These are phyloP conservation scores for Ypsolopha scabrella DNA, from an alignment of 2,888 invertebrate genomes.

Conservation along the genomic window DNA sequence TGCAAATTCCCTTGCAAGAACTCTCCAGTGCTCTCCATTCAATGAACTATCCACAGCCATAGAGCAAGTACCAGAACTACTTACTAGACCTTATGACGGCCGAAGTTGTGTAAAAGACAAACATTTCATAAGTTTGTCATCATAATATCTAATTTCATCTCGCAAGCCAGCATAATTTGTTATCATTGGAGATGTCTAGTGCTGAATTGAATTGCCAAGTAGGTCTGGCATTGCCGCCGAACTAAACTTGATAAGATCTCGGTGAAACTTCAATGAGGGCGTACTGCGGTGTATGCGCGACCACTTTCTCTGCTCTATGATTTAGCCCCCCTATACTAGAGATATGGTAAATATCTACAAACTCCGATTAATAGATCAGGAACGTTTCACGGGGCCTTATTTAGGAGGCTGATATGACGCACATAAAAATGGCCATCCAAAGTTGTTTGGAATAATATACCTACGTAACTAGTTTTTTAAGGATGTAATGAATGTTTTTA, in stretches of 20 bases:
- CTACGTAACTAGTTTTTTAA: too few relatives aligned
- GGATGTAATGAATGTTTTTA: too few relatives aligned
- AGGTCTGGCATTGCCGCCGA: conserved; percentile 33
- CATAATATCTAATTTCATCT: conserved; percentile 24
- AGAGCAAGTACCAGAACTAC: too few relatives aligned
- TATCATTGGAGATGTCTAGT: conserved; percentile 21
- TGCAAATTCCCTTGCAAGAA: conserved; percentile 23
- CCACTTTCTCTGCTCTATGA: conserved; percentile 44
- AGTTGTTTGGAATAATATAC: too few relatives aligned
- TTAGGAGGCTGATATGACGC: conserved; percentile 1
- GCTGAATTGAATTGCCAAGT: conserved; percentile 41
- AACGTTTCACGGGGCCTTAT: conserved; percentile 3
- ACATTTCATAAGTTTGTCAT: conserved; percentile 4
- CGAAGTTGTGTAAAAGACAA: not conserved
- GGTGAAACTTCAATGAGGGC: conserved; percentile 47
- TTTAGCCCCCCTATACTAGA: conserved; percentile 22
- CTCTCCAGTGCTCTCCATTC: not conserved
- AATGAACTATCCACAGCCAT: not conserved
- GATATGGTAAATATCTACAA: conserved; percentile 7
- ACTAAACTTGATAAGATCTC: conserved; percentile 39
- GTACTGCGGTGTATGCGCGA: conserved; percentile 25
- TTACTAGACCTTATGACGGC: not conserved
- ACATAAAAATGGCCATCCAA: not conserved
- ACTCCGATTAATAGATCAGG: not conserved
- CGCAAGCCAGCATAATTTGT: conserved; percentile 14